These are phyloP conservation scores for Clarias gariepinus DNA, from an alignment of 2,113 vertebrate species.

Conservation along the genomic window DNA sequence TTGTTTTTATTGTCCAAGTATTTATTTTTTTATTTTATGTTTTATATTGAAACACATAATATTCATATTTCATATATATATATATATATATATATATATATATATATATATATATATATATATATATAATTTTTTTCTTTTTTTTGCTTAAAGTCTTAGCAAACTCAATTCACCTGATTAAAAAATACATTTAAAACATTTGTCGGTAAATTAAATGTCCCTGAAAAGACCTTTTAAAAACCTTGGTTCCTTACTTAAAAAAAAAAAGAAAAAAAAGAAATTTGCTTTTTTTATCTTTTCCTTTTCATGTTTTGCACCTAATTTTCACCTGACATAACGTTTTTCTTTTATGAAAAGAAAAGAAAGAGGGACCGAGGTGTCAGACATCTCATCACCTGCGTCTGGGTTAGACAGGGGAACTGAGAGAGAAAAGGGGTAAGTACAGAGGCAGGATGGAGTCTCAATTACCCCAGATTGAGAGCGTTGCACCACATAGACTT, in stretches of 20 bases:
- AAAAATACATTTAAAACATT: not conserved
- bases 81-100: too few species aligned
- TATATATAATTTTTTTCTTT: too few species aligned
- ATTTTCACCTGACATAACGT: conserved; percentile 7
- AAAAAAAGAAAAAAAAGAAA: not conserved
- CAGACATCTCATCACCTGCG: conserved; percentile 62
- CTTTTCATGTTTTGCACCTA: not conserved
- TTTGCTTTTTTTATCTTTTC: conserved; percentile 2
- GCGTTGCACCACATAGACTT: not conserved
- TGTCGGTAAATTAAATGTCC: not conserved
- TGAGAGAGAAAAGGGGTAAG: conserved; percentile 65
- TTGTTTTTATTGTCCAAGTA: too few species aligned
- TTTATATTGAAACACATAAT: too few species aligned
- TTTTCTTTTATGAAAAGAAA: not conserved
- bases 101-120: too few species aligned
- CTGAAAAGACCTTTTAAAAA: not conserved
- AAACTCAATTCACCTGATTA: not conserved
- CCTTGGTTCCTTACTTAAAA: not conserved
- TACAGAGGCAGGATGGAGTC: conserved; percentile 66
- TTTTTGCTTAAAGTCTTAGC: not conserved
- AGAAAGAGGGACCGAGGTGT: conserved; percentile 49
- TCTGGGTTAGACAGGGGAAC: conserved; percentile 45
- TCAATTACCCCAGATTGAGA: conserved; percentile 65
- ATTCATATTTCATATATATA: too few species aligned
- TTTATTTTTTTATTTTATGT: too few species aligned